Conservation (phyloP, 2,113 vertebrate species). For the Kobus ellipsiprymnus region DNA sequence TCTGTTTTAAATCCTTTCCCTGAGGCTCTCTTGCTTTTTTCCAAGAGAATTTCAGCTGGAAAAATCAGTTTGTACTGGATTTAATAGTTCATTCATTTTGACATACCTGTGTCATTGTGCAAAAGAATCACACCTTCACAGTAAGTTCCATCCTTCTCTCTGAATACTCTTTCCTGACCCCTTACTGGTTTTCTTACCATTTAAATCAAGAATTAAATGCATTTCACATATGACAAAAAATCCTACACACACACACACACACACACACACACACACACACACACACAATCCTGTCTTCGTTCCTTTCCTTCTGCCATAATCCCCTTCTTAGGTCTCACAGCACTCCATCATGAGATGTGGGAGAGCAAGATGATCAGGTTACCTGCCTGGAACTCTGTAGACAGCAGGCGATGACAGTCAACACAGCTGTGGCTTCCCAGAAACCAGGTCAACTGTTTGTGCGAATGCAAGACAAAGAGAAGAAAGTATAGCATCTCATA, state of each 20-base stretch:
- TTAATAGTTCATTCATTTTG: conserved; percentile 20
- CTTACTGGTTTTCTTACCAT: neutral
- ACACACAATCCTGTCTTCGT: neutral
- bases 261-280: too few species aligned
- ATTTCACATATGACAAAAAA: neutral
- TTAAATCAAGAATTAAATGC: conserved; percentile 4
- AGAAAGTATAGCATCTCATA: neutral
- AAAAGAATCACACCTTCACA: neutral
- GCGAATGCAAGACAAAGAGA: neutral
- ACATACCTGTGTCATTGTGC: neutral
- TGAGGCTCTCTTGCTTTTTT: neutral
- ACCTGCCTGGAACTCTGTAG: too few species aligned
- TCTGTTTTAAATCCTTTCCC: conserved; percentile 25
- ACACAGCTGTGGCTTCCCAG: neutral
- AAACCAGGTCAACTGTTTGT: neutral
- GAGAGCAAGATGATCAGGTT: neutral
- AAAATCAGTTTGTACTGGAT: neutral
- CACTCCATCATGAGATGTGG: neutral
- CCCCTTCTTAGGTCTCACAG: neutral
- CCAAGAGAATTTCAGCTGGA: conserved; percentile 8
- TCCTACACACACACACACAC: neutral
- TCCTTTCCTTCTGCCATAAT: neutral
- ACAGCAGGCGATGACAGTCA: neutral
- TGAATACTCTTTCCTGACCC: neutral
- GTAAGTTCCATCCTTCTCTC: neutral